Percentiles rank a stretch among this genome's conserved stretches.
Evolutionary conservation across 2,113 vertebrate genomes (phyloP).

Genomic region (Edolisoma coerulescens): DNA sequence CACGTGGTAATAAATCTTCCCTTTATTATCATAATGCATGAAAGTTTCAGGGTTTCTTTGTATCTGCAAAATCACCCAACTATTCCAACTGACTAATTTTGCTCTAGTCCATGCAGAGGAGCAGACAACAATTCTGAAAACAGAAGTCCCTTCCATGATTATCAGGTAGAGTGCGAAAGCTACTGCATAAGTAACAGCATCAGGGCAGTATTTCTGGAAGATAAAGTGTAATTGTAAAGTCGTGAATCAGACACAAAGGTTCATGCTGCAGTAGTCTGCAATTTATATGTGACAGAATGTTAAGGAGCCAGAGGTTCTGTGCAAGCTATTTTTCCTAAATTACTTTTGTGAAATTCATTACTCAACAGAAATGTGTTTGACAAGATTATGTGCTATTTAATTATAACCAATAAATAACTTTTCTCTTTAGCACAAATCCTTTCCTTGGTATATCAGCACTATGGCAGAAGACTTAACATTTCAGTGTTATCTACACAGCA

Average conservation of each 20-base stretch:
- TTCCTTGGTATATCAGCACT: not conserved
- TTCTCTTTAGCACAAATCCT: not conserved
- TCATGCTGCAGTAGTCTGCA: not conserved
- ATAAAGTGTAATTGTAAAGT: not conserved
- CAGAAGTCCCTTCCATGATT: not conserved
- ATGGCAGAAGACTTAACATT: not conserved
- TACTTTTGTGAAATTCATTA: conserved; percentile 1
- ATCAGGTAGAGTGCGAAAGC: not conserved
- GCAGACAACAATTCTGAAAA: not conserved
- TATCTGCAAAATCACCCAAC: not conserved
- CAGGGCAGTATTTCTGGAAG: not conserved
- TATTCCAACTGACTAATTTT: not conserved
- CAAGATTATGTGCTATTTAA: not conserved
- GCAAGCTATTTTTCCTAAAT: conserved; percentile 7
- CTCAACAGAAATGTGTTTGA: conserved; percentile 9
- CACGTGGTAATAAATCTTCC: not conserved
- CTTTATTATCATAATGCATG: not conserved
- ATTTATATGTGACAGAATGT: not conserved
- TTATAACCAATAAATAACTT: not conserved
- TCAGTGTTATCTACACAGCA: not conserved
- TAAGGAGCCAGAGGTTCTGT: not conserved
- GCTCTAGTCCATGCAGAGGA: not conserved
- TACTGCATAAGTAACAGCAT: not conserved
- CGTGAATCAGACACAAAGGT: not conserved
- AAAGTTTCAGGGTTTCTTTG: not conserved